Base-by-base conservation (phyloP, 2,888 invertebrate species). In the Amitus sp. region DNA sequence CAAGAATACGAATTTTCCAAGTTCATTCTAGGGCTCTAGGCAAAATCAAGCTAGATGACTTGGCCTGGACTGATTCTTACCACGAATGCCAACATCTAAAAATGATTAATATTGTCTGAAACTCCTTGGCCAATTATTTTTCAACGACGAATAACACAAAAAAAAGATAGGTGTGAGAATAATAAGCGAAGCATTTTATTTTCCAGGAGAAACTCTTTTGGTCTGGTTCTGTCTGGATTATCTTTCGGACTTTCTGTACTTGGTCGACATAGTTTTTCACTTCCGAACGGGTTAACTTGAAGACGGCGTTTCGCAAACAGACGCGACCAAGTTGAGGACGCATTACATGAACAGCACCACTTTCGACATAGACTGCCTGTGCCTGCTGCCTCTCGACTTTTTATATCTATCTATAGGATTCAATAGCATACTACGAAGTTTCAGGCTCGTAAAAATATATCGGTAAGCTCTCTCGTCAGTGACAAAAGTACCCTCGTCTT, bases 141-240 rank as follows among this genome's bases (percentile, higher is more conserved):
- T 30, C 2, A 13, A 33, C 12, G 4, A 7, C 9, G 9, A 19
- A 5, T n/a, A 4, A 9, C n/a, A n/a, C 10, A 3, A n/a, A 33
- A 9, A 33, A 33, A 33, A 37, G 33, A 33, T 34, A 12, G 18
- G 12, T 20, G n/a, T 45, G n/a, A n/a, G n/a, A n/a, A n/a, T n/a
- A n/a, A n/a, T n/a, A n/a, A n/a, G n/a, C n/a, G n/a, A n/a, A n/a
- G n/a, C n/a, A 13, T 34, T 20, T 37, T 49, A 48, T 55, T 59
- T 66, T 58, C 12, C 86, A 92, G 91, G 88, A 68, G 91, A 94
- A 80, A 96, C 94, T 74, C 87, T 95, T 69, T 88, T 93, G 77
- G 90, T 96, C 77, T 98, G 98, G 98, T 97, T 98, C 85, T 93
- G 94, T 78, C 86, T 98, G 84, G 98, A 98, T 85, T 98, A 98